Conservation (phyloP, 2,113 vertebrate species). For the Zosterops japonicus region DNA sequence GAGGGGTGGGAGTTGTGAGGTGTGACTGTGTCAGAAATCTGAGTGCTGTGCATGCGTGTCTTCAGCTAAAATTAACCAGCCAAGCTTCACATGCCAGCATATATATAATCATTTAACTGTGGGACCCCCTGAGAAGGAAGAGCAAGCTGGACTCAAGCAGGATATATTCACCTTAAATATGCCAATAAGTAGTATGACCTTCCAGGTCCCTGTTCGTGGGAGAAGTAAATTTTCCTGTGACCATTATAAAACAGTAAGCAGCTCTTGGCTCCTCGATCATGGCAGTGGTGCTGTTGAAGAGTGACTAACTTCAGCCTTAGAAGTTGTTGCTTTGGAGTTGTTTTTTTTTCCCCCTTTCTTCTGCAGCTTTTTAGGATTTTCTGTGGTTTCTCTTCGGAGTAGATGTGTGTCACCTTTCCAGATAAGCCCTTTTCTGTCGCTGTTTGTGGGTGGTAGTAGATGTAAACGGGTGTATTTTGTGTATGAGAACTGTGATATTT, state of each 20-base stretch:
- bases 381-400: background rate
- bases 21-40: slow-evolving; percentile 68
- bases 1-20: slow-evolving; percentile 4
- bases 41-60: slow-evolving; percentile 55
- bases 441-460: background rate
- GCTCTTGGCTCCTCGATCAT: background rate
- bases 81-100: slow-evolving; percentile 16
- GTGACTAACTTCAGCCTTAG: background rate
- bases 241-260: slow-evolving; percentile 88
- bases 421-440: background rate
- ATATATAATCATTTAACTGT: slow-evolving; percentile 42
- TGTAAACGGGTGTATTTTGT: background rate
- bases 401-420: background rate
- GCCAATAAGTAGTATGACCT: slow-evolving; percentile 65
- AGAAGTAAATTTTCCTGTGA: slow-evolving; percentile 83
- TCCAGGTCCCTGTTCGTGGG: slow-evolving; percentile 78
- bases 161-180: slow-evolving; percentile 48
- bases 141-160: background rate
- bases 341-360: background rate
- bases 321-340: background rate
- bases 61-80: slow-evolving; percentile 83
- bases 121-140: slow-evolving; percentile 27
- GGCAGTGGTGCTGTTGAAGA: background rate
- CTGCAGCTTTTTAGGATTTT: background rate
- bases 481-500: background rate